These are phyloP conservation scores for Terrapene triunguis DNA, from an alignment of 2,113 vertebrate genomes.

Conservation along the genomic window DNA sequence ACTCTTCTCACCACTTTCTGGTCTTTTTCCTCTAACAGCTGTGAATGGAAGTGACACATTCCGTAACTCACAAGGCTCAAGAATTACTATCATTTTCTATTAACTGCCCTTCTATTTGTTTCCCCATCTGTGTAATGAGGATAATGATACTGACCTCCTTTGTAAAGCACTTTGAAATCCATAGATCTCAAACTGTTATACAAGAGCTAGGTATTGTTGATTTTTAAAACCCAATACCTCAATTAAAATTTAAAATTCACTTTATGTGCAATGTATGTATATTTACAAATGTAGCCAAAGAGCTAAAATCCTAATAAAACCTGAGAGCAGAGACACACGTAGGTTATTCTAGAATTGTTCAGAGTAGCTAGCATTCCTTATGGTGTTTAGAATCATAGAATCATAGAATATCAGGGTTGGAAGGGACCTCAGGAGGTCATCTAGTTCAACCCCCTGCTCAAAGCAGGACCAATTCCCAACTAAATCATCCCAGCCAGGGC, in stretches of 20 bases:
- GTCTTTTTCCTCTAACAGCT: too few species aligned
- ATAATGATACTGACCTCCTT: too few species aligned
- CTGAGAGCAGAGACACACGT: not conserved
- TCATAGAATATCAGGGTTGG: too few species aligned
- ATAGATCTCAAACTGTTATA: not conserved
- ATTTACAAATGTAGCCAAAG: not conserved
- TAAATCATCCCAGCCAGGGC: too few species aligned
- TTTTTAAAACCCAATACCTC: not conserved
- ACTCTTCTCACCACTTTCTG: too few species aligned
- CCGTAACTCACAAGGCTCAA: too few species aligned
- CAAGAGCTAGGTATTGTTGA: not conserved
- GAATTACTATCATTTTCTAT: not conserved
- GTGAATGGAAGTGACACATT: too few species aligned
- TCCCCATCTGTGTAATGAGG: not conserved
- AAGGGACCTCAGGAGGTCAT: too few species aligned
- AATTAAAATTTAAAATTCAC: not conserved
- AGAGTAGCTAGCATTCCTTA: not conserved
- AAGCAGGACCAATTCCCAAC: too few species aligned
- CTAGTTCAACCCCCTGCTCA: too few species aligned
- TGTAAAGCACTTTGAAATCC: not conserved
- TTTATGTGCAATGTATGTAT: not conserved
- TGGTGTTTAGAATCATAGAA: not conserved
- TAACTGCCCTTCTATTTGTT: not conserved
- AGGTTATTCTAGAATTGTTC: not conserved
- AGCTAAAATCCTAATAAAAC: fast-evolving